Evolutionary conservation across 2,797 vertebrate genomes (phyloP).

Genomic region (Lerista edwardsae): DNA sequence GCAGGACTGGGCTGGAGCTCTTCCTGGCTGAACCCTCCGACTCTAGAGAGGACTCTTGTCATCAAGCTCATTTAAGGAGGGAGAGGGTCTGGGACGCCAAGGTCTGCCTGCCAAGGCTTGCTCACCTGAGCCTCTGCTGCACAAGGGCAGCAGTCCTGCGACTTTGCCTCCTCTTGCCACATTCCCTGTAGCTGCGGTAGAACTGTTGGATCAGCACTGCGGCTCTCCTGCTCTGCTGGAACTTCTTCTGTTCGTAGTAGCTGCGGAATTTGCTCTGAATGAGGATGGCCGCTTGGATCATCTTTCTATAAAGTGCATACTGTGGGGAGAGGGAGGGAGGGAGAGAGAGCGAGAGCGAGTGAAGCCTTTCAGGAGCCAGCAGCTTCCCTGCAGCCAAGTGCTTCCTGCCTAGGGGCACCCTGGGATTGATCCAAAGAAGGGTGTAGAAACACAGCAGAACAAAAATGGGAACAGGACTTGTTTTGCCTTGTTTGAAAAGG

Average conservation of each 20-base stretch:
- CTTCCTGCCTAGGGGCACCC: background rate
- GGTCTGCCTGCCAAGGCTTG: no score
- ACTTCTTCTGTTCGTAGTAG: constrained; percentile 97
- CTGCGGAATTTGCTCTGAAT: constrained; percentile 99
- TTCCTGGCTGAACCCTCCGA: no score
- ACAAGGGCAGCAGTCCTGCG: constrained; percentile 87
- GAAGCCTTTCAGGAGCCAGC: constrained; percentile 6
- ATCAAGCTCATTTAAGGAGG: no score
- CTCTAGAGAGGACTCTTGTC: no score
- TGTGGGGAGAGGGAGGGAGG: constrained; percentile 72
- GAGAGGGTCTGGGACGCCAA: no score
- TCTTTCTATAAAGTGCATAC: constrained; percentile 99
- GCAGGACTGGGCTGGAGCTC: no score
- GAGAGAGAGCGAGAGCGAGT: constrained; percentile 57
- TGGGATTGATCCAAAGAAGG: constrained; percentile 13
- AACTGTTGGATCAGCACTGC: constrained; percentile 98
- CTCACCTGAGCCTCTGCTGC: constrained; percentile 93
- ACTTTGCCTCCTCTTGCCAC: constrained; percentile 88
- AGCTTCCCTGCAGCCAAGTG: no score
- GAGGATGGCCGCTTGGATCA: constrained; percentile 99
- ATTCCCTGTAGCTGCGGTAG: constrained; percentile 96
- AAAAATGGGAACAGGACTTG: no score
- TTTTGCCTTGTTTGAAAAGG: no score
- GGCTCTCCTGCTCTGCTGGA: constrained; percentile 96
- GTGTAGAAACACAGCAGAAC: no score